Base-by-base conservation (phyloP, 2,888 invertebrate species). In the Drosophila tripunctata region DNA sequence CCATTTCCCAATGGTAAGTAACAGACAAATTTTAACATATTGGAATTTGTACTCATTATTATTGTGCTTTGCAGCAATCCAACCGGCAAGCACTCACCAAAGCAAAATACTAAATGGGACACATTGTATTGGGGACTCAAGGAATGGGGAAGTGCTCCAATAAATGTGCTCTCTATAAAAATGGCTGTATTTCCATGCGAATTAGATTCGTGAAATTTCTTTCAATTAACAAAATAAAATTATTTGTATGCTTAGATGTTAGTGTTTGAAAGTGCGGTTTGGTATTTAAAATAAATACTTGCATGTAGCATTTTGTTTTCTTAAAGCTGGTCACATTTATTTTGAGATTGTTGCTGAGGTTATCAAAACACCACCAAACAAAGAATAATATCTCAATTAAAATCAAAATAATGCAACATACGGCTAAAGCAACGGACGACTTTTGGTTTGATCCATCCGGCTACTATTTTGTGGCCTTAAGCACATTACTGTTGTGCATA, bases 401-500 rank as follows among this genome's bases (percentile, higher is more conserved):
- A n/a, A 12, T 27, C 12, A 19, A 27, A 14, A 45, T 44, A 60
- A 43, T 56, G 36, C 24, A 38, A 14, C 33, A 56, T 40, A 40
- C 40, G 31, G 0, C 33, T 10, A 35, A 43, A 38, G 3, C 17
- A 4, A 24, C 30, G 1, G 31, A 12, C n/a, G 40, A 68, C 7
- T 40, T 73, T 41, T 68, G 64, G 74, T 73, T 80, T 41, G 88
- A 78, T 35, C 65, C 82, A 21, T 78, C 88, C 1, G 84, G 83
- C 10, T 75, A 81, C 54, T 87, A 86, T 48, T 67, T 76, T 1
- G 63, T 88, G 10, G 82, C 81, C 8, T 58, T 80, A 14, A 69
- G 70, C 30, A 84, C 89, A 1, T 69, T 87, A 3, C 58, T 88
- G 14, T 30, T 87, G 7, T 87, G 88, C 38, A 87, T 88, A 22